Base-by-base conservation (phyloP, 1,140 invertebrate species). In the Euura saliciscinereae region DNA sequence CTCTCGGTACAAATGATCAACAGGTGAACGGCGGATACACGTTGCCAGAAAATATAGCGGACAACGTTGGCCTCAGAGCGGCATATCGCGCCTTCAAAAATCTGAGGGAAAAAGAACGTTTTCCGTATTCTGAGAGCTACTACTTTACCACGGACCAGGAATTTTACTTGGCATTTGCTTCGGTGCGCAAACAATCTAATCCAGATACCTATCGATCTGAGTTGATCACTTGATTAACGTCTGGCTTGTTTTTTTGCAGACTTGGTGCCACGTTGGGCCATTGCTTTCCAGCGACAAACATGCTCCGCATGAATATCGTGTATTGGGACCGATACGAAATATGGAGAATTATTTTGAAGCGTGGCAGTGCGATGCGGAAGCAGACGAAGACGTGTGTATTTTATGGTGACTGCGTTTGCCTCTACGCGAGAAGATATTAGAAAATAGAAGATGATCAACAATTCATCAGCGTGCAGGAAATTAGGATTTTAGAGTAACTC, bases 241-340 rank as follows among this genome's bases (percentile, higher is more conserved):
- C 4, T 28, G 28, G 28, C 28, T 28, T 28, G 28, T 11, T 59
- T 59, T 59, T 59, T 59, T 59, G 13, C 51, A 59, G 51, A 59
- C 13, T 59, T 59, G 51, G 51, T 59, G 51, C 51, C 51, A 6
- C 51, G 13, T 6, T 11, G 51, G 51, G 10, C 8, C 51, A 6
- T 11, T n/a, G 13, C 8, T 11, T 11, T n/a, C 10, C 6, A 59
- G 6, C 51, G 51, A 59, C 51, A 59, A 59, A 59, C 51, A 59
- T n/a, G 51, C 51, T 11, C 51, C 51, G 8, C 51, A 59, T n/a
- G 13, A 59, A 59, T 59, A 59, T 59, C 51, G 51, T n/a, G 13
- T 59, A 59, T n/a, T 59, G 51, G 51, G 51, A 59, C 51, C 51
- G 51, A 59, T 59, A 59, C 51, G 13, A n/a, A 59, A 59, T 59